Conservation (phyloP, 2,113 vertebrate genomes). For the Bos javanicus region DNA sequence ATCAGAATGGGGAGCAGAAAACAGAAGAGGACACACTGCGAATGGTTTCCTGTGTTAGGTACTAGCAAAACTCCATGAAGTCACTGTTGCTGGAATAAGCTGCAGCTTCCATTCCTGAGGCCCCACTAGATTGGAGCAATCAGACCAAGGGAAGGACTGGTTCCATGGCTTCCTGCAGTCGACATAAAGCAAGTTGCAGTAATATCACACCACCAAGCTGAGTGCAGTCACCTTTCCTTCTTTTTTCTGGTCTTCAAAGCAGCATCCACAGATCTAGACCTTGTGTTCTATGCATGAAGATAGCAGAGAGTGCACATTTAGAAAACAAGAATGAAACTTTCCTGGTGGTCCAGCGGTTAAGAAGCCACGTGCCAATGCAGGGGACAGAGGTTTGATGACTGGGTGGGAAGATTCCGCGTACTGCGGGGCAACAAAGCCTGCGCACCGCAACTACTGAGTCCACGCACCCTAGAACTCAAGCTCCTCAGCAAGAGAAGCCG, state of each 20-base stretch:
- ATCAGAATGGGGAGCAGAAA: neutral
- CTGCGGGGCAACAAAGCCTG: accelerated
- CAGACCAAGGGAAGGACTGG: neutral
- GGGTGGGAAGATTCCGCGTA: neutral
- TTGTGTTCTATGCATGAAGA: too few species aligned
- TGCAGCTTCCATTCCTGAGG: too few species aligned
- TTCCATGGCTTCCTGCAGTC: neutral
- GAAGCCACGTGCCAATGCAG: neutral
- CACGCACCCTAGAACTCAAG: accelerated
- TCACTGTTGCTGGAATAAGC: neutral
- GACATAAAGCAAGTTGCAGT: accelerated
- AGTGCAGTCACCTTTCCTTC: neutral
- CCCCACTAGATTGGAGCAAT: neutral
- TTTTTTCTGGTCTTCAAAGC: neutral
- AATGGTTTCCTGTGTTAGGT: neutral
- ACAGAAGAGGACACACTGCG: accelerated
- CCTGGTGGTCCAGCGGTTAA: neutral
- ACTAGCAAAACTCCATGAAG: neutral
- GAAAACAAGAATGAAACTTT: neutral
- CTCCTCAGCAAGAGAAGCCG: neutral
- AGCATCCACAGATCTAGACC: neutral
- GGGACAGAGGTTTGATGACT: neutral
- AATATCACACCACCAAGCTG: too few species aligned
- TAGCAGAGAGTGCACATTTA: neutral
- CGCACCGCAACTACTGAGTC: neutral